Conservation (phyloP, 2,113 vertebrate species). For the Elgaria multicarinata region DNA sequence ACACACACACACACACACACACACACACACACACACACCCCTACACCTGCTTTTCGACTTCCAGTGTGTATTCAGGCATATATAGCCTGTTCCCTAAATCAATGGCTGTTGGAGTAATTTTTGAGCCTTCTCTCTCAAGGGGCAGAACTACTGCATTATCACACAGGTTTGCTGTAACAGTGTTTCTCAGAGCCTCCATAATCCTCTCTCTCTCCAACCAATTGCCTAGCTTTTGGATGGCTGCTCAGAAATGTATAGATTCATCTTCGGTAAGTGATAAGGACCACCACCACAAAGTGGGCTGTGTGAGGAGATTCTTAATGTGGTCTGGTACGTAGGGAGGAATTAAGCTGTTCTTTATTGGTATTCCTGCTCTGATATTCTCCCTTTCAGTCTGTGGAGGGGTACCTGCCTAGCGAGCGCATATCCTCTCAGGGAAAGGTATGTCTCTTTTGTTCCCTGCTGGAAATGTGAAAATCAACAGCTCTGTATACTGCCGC, state of each 20-base stretch:
- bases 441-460: background rate
- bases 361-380: background rate
- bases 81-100: background rate
- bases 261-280: background rate
- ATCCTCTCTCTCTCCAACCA: background rate
- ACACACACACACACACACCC: too few species aligned
- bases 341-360: conserved; percentile 8
- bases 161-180: background rate
- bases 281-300: background rate
- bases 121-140: background rate
- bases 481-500: background rate
- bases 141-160: background rate
- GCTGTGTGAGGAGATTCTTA: background rate
- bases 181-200: conserved; percentile 1
- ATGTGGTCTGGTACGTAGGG: background rate
- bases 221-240: background rate
- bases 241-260: conserved; percentile 24
- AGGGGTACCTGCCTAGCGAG: background rate
- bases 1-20: too few species aligned
- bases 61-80: background rate
- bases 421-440: background rate
- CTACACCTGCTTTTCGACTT: background rate
- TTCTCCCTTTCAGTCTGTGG: background rate
- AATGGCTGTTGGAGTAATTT: background rate
- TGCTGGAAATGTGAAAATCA: background rate